These are phyloP conservation scores for Emydura subglobosa DNA, from an alignment of 2,113 vertebrate genomes.

Conservation along the genomic window DNA sequence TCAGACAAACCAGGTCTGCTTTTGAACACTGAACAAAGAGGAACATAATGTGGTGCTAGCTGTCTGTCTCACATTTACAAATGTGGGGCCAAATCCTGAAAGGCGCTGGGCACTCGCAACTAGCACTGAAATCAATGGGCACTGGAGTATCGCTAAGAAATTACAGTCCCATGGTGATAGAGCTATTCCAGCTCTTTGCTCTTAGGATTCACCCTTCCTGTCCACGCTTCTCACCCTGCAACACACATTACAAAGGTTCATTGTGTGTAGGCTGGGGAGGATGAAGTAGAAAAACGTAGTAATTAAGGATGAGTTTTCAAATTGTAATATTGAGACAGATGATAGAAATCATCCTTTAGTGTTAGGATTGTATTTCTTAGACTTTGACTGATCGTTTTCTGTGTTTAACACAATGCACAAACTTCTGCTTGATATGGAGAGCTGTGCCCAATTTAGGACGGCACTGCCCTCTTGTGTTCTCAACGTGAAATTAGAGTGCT, in stretches of 20 bases:
- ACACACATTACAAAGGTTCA: background rate
- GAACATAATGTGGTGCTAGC: background rate
- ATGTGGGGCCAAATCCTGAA: background rate
- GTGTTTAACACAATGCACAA: background rate
- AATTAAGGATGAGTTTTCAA: background rate
- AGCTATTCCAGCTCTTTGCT: background rate
- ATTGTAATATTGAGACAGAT: background rate
- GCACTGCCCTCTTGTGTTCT: constrained; percentile 76
- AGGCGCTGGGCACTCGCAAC: background rate
- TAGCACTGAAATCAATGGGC: fast-evolving
- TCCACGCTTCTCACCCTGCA: fast-evolving
- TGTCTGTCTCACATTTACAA: background rate
- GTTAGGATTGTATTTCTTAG: background rate
- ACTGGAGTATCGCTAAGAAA: fast-evolving
- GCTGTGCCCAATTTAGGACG: constrained; percentile 32
- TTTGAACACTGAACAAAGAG: background rate
- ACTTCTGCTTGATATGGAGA: background rate
- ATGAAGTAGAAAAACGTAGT: background rate
- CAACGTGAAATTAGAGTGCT: fast-evolving
- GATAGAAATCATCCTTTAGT: background rate
- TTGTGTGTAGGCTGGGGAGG: background rate
- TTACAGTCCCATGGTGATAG: background rate
- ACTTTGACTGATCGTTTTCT: background rate
- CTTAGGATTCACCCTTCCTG: background rate
- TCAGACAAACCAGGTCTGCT: background rate